These are phyloP conservation scores for Henricia sp. DNA, from an alignment of 53 echinoderm and acorn worm genomes.

Conservation along the genomic window DNA sequence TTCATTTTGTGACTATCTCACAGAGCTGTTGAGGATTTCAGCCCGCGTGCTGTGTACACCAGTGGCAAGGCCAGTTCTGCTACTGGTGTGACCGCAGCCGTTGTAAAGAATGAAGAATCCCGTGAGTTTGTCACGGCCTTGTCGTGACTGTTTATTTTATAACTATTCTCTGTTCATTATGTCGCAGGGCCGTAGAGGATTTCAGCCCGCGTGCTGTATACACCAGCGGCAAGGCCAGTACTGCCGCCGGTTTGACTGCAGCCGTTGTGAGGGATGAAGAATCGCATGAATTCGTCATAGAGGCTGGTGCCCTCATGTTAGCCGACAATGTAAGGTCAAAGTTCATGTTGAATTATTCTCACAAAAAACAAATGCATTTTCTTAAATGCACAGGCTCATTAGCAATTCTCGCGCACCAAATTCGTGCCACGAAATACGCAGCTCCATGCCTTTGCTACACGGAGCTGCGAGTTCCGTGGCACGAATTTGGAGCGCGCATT, in stretches of 20 bases:
- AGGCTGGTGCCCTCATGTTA: slow-evolving; percentile 97
- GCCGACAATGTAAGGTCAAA: slow-evolving; percentile 90
- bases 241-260: slow-evolving; percentile 96
- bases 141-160: background rate
- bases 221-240: slow-evolving; percentile 97
- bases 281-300: slow-evolving; percentile 97
- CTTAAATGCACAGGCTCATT: too few species aligned
- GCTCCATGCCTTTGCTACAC: too few species aligned
- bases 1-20: background rate
- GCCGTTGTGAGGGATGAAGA: slow-evolving; percentile 97
- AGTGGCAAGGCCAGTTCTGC: slow-evolving; percentile 97
- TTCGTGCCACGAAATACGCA: too few species aligned
- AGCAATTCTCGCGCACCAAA: too few species aligned
- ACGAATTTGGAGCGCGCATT: too few species aligned
- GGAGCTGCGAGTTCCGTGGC: too few species aligned
- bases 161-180: background rate
- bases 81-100: too few species aligned
- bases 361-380: too few species aligned
- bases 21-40: slow-evolving; percentile 97
- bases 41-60: slow-evolving; percentile 96
- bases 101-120: slow-evolving; percentile 92
- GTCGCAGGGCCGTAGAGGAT: slow-evolving; percentile 91
- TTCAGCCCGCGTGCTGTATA: slow-evolving; percentile 97
- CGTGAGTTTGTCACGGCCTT: too few species aligned
- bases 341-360: too few species aligned